Conservation (phyloP, 2,888 invertebrate species). For the Ctena decussata region DNA sequence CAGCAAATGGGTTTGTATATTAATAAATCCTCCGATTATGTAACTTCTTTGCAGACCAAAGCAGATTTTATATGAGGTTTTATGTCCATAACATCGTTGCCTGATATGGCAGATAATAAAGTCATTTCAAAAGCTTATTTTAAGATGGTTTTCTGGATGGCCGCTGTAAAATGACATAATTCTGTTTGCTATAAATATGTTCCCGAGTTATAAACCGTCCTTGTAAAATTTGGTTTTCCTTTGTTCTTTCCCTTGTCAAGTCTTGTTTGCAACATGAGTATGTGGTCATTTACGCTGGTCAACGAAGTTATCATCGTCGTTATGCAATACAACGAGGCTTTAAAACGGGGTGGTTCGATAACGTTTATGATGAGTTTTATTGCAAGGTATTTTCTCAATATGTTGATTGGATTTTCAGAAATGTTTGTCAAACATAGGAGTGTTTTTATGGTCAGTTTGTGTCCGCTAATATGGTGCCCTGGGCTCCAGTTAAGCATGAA, state of each 20-base stretch:
- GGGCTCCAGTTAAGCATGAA: too few relatives aligned
- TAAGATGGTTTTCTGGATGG: constrained; percentile 6
- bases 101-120: constrained; percentile 55
- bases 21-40: constrained; percentile 60
- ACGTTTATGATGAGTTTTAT: constrained; percentile 13
- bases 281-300: constrained; percentile 7
- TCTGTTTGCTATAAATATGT: constrained; percentile 18
- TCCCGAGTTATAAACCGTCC: background rate
- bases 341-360: background rate
- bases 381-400: constrained; percentile 5
- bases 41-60: constrained; percentile 55
- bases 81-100: constrained; percentile 26
- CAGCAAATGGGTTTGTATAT: constrained; percentile 58
- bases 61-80: constrained; percentile 59
- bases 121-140: constrained; percentile 61
- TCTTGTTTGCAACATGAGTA: constrained; percentile 1
- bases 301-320: background rate
- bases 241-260: constrained; percentile 8
- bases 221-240: constrained; percentile 13
- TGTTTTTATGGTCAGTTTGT: background rate
- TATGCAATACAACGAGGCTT: background rate
- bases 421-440: background rate
- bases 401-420: constrained; percentile 7
- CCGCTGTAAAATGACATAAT: constrained; percentile 14
- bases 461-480: too few relatives aligned